Evolutionary conservation across 1,140 invertebrate genomes (phyloP), one percentile per base, ranked within the genome.

Genomic region (Drosophila bipectinata): DNA sequence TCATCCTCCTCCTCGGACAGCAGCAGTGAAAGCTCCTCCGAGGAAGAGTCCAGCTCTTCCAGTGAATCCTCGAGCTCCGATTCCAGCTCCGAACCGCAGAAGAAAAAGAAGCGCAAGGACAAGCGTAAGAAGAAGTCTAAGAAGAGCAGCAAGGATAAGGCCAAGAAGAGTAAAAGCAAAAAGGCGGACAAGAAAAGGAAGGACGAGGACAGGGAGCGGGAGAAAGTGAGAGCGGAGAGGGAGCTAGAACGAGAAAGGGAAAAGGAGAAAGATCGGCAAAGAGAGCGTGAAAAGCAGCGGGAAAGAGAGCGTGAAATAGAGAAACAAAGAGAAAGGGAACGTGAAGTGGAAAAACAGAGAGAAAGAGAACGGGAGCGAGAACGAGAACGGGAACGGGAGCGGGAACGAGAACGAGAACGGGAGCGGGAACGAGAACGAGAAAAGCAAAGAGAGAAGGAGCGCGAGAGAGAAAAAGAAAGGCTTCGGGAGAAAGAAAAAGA

Each of bases 51-150:
- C 3, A 64, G 45, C 47, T 73, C 59, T 37, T 84, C 77, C 26
- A 73, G 69, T 56, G 71, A 78, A 14, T 75, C 77, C 9, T 61
- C 62, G 14, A 18, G 41, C 41, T 44, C 71, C 5, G 76, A 75
- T 0, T 75, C 72, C 34, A 72, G 52, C 24, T 71, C 73, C 2
- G 73, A 71, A 1, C 58, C 63, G 3, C 37, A 52, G 6, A 73
- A 76, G 51, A 87, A 84, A 14, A 67, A 63, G 2, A 34, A 69
- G 6, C 64, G 73, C 10, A 89, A 81, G 48, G 60, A 75, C 7
- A 87, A 87, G 26, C 37, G 8, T 6, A 75, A 55, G 6, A 79
- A 83, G 55, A 72, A 75, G 37, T 51, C 47, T 2, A 82, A 82
- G 51, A 82, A 83, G 21, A 28, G 37, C 10, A 67, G 34, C 14